These are phyloP conservation scores for Alligator mississippiensis DNA, from an alignment of 2,113 vertebrate genomes.

Conservation along the genomic window DNA sequence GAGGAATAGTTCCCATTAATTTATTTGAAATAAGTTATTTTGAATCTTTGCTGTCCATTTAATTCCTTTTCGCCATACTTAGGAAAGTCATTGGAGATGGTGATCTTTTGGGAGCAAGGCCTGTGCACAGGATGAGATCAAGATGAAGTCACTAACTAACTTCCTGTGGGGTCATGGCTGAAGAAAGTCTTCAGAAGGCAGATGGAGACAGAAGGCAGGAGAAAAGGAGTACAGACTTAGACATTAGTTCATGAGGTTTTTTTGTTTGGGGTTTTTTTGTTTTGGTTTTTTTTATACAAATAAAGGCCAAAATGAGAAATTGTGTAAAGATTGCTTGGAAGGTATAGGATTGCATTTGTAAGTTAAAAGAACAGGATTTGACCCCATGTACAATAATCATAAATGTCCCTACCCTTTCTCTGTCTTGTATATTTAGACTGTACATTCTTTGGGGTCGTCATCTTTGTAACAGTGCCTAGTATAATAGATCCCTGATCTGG, in stretches of 20 bases:
- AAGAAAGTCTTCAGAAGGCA: background rate
- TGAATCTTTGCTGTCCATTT: background rate
- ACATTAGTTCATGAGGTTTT: background rate
- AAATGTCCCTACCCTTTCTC: background rate
- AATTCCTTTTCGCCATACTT: no score
- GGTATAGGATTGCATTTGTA: background rate
- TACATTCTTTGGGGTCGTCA: background rate
- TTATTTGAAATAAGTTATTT: no score
- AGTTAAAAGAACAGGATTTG: background rate
- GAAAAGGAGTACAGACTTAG: background rate
- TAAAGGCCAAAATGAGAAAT: background rate
- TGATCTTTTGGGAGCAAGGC: background rate
- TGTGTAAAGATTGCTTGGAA: background rate
- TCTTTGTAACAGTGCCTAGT: background rate
- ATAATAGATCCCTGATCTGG: background rate
- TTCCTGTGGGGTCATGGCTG: background rate
- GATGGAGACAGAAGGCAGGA: no score
- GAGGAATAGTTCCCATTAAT: background rate
- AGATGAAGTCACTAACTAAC: accelerated
- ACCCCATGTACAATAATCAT: background rate
- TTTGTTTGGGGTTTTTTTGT: background rate
- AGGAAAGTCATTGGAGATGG: no score
- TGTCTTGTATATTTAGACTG: background rate
- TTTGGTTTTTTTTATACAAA: background rate
- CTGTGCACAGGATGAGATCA: accelerated